phyloP scores from a whole-genome alignment of 1,140 invertebrate species.

The Heliconius himera region DNA sequence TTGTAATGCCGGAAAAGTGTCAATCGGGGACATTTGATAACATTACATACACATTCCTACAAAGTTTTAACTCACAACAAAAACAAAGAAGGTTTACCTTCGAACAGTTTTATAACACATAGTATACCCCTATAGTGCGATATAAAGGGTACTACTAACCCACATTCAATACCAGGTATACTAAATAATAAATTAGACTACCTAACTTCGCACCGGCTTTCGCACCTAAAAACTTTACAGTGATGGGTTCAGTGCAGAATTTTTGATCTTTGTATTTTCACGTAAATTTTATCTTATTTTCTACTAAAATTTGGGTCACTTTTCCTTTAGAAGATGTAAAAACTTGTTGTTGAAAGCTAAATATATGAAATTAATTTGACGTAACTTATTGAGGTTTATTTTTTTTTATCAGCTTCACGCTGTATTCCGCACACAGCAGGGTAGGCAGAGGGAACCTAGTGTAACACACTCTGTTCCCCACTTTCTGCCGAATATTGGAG shows the following conservation, averaged over 20 bases:
- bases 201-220: conserved; percentile 69
- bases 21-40: no score
- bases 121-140: background rate
- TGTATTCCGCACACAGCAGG: no score
- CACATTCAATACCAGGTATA: conserved; percentile 47
- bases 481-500: no score
- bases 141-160: background rate
- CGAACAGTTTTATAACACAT: conserved; percentile 1
- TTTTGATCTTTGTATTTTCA: conserved; percentile 40
- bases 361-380: background rate
- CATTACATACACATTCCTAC: no score
- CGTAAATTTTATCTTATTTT: conserved; percentile 1
- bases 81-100: background rate
- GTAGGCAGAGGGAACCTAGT: no score
- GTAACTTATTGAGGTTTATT: no score
- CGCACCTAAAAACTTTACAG: conserved; percentile 65
- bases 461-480: no score
- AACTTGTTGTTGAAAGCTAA: conserved; percentile 66
- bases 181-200: conserved; percentile 77
- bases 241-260: conserved; percentile 33
- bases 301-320: background rate
- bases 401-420: no score
- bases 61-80: background rate
- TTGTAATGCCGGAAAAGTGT: no score
- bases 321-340: background rate